Conservation (phyloP, 2,113 vertebrate genomes). For the Coturnix japonica region DNA sequence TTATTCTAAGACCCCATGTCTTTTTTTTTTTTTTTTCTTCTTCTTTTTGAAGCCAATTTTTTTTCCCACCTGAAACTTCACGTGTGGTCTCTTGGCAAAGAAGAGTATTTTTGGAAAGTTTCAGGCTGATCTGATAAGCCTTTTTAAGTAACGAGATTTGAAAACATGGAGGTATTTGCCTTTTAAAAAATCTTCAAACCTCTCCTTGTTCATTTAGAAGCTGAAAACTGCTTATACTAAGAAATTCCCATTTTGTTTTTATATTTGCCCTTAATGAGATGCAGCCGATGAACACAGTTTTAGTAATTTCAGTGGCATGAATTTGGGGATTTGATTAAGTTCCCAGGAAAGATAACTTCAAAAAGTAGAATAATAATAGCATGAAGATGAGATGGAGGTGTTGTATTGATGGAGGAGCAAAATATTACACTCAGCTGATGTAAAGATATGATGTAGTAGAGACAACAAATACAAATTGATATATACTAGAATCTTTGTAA, state of each 20-base stretch:
- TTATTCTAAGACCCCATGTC: slow-evolving; percentile 22
- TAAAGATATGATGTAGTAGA: background rate
- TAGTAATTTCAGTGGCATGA: background rate
- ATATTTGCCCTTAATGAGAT: background rate
- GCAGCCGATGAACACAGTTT: background rate
- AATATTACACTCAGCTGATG: background rate
- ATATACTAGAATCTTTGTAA: background rate
- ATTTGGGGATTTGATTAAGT: background rate
- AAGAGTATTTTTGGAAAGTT: slow-evolving; percentile 36
- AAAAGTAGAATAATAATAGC: background rate
- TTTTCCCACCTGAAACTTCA: slow-evolving; percentile 55
- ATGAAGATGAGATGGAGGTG: background rate
- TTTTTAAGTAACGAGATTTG: slow-evolving; percentile 20
- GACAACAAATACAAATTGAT: background rate
- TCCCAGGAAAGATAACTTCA: background rate
- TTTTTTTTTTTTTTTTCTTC: slow-evolving; percentile 14
- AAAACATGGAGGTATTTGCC: background rate
- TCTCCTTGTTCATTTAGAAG: background rate
- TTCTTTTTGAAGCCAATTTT: slow-evolving; percentile 32
- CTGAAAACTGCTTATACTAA: background rate
- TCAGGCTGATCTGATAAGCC: slow-evolving; percentile 29
- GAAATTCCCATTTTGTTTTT: background rate
- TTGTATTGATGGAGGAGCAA: background rate
- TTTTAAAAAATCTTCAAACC: background rate
- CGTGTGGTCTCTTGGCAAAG: slow-evolving; percentile 53